These are phyloP conservation scores for Pelusios castaneus DNA, from an alignment of 2,113 vertebrate genomes.

Conservation along the genomic window DNA sequence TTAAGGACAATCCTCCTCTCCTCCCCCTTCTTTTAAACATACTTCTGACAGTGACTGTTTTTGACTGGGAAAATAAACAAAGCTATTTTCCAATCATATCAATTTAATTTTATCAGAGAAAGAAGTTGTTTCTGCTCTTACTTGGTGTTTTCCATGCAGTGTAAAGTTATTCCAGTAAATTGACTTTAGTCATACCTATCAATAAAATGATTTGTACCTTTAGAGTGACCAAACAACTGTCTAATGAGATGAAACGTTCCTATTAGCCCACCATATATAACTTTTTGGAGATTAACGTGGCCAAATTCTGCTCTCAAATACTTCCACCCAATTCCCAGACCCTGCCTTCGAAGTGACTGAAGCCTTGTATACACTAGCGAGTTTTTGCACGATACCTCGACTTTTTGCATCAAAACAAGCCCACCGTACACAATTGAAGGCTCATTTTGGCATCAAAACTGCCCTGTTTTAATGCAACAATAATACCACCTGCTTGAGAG, in stretches of 20 bases:
- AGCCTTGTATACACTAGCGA: no score
- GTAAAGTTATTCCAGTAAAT: conserved; percentile 37
- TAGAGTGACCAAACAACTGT: conserved; percentile 18
- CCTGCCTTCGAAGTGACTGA: background rate
- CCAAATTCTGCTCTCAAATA: background rate
- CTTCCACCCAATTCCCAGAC: accelerated
- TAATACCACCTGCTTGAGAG: no score
- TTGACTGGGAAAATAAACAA: conserved; percentile 82
- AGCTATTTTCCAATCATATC: conserved; percentile 67
- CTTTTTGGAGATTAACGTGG: background rate
- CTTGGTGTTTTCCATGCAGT: conserved; percentile 13
- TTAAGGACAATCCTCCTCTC: conserved; percentile 68
- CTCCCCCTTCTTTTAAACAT: conserved; percentile 70
- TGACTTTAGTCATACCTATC: conserved; percentile 25
- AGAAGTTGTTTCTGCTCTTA: conserved; percentile 40
- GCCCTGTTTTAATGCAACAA: no score
- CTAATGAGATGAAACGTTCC: background rate
- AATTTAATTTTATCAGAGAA: conserved; percentile 69
- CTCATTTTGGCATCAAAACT: no score
- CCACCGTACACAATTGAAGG: no score
- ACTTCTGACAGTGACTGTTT: conserved; percentile 76
- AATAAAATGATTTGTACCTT: conserved; percentile 5
- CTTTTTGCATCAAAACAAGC: no score
- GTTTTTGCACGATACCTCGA: no score
- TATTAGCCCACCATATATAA: background rate